Evolutionary conservation across 2,888 invertebrate genomes (phyloP).

Genomic region (Eupithecia centaureata): DNA sequence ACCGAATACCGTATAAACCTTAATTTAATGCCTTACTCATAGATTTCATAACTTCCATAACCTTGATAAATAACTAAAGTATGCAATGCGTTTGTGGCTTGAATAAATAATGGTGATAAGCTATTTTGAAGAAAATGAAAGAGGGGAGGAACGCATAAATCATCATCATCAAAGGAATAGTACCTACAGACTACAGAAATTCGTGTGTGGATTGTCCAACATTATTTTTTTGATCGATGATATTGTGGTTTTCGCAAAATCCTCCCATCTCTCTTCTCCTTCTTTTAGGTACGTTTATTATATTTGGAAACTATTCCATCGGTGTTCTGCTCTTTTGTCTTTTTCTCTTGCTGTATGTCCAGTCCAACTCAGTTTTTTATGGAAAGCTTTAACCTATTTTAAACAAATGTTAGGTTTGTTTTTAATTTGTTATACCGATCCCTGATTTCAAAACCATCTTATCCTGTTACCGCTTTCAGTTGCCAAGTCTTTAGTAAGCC

Average conservation of each 20-base stretch:
- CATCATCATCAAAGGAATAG: not conserved
- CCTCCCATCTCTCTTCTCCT: too few relatives aligned
- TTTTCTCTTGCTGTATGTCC: too few relatives aligned
- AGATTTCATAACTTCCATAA: not conserved
- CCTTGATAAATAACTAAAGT: too few relatives aligned
- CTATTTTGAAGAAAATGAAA: not conserved
- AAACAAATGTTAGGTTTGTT: not conserved
- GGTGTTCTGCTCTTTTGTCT: too few relatives aligned
- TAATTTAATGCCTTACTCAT: not conserved
- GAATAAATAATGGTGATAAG: not conserved
- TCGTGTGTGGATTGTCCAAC: too few relatives aligned
- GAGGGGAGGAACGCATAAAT: not conserved
- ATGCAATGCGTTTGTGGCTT: too few relatives aligned
- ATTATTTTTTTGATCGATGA: too few relatives aligned
- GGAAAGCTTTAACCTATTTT: not conserved
- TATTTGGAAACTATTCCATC: too few relatives aligned
- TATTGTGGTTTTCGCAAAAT: too few relatives aligned
- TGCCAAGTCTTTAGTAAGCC: constrained; percentile 3
- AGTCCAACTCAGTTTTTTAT: too few relatives aligned
- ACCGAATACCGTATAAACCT: not conserved
- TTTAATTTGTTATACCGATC: not conserved
- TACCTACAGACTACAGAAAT: not conserved
- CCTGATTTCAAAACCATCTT: not conserved
- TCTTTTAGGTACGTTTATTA: too few relatives aligned
- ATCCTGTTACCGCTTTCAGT: not conserved